Evolutionary conservation across 2,888 invertebrate species (phyloP).

Genomic region (Eupithecia tripunctaria): DNA sequence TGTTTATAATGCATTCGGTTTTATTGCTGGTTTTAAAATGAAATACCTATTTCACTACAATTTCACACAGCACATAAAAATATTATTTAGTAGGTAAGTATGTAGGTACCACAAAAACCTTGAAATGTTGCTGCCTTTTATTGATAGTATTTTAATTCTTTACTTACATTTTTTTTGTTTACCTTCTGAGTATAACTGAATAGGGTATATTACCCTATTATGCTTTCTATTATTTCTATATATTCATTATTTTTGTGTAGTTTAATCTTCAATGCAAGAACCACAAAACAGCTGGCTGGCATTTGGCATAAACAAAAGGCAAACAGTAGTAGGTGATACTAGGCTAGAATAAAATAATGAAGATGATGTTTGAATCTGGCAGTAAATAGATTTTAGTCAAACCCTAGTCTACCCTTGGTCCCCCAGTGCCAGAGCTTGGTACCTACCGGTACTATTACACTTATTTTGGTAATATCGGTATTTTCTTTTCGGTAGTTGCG

Average conservation of each 20-base stretch:
- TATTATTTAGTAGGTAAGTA: neutral
- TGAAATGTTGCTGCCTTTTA: neutral
- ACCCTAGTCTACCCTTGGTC: neutral
- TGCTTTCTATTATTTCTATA: neutral
- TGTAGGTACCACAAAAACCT: neutral
- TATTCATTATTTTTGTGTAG: too few species aligned
- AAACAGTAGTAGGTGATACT: neutral
- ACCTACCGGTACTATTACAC: too few species aligned
- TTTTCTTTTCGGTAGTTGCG: too few species aligned
- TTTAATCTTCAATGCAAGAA: neutral
- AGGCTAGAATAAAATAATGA: neutral
- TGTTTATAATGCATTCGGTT: neutral
- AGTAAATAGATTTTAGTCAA: too few species aligned
- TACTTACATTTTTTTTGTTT: too few species aligned
- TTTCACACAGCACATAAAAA: neutral
- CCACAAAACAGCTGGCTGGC: neutral
- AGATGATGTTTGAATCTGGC: neutral
- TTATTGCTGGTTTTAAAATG: neutral
- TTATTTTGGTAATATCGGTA: too few species aligned
- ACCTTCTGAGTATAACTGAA: neutral
- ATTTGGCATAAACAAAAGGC: neutral
- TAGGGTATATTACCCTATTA: neutral
- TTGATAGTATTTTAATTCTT: neutral
- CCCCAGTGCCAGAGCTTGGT: neutral
- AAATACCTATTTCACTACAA: conserved; percentile 3